phyloP scores from a whole-genome alignment of 2,888 invertebrate species.

The Metacarcinus magister region DNA sequence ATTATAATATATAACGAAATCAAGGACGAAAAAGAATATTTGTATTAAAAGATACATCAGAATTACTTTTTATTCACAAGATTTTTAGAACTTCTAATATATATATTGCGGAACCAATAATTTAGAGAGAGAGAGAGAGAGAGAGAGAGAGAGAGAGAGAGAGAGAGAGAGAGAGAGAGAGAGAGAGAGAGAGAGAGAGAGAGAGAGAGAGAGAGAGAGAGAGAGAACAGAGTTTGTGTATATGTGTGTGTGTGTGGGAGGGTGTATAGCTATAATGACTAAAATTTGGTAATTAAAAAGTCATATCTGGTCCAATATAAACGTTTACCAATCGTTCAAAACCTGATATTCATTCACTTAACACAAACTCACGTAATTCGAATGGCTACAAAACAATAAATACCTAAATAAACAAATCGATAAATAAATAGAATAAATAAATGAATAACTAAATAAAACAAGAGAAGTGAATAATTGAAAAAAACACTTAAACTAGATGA shows the following conservation, averaged over 20 bases:
- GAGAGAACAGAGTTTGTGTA: too few species aligned
- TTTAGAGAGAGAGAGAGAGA: not conserved
- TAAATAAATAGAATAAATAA: too few species aligned
- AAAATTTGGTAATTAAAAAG: not conserved
- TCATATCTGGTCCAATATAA: not conserved
- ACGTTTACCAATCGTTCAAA: conserved; percentile 10
- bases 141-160: conserved; percentile 39
- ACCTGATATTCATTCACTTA: not conserved
- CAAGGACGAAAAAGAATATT: not conserved
- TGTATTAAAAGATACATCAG: too few species aligned
- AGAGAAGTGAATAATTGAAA: not conserved
- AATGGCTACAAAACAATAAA: not conserved
- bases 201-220: not conserved
- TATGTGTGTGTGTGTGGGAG: too few species aligned
- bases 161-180: conserved; percentile 39
- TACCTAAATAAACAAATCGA: not conserved
- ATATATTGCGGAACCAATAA: not conserved
- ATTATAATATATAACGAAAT: not conserved
- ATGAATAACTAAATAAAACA: not conserved
- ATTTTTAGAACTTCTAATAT: not conserved
- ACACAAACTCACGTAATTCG: not conserved
- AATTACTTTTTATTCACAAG: too few species aligned
- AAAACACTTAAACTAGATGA: not conserved
- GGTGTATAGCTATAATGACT: not conserved
- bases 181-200: not conserved